Evolutionary conservation across 2,888 invertebrate species (phyloP).

Genomic region (Desoria tigrina): DNA sequence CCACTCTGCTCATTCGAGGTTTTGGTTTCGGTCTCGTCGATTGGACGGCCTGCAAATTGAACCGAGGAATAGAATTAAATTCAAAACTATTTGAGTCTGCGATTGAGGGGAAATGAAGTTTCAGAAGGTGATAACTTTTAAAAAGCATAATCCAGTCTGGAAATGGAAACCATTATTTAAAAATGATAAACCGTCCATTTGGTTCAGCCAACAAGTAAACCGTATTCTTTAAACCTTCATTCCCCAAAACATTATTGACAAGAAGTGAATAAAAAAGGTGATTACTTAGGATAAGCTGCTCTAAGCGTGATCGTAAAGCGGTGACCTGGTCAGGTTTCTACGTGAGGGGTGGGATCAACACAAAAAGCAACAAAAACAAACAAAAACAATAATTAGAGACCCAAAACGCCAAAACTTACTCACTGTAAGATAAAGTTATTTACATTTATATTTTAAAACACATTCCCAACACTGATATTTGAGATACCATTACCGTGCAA

Average conservation of each 20-base stretch:
- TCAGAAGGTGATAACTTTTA: too few relatives aligned
- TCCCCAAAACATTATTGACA: not conserved
- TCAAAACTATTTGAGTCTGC: too few relatives aligned
- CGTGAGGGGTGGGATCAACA: slow-evolving; percentile 25
- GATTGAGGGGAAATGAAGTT: too few relatives aligned
- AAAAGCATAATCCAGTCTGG: slow-evolving; percentile 11
- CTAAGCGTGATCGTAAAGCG: slow-evolving; percentile 51
- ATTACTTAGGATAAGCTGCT: slow-evolving; percentile 49
- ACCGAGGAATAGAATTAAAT: too few relatives aligned
- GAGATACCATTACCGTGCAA: not conserved
- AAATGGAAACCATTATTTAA: slow-evolving; percentile 3
- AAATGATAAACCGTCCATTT: too few relatives aligned
- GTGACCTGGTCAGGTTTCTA: slow-evolving; percentile 51
- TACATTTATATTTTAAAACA: slow-evolving; percentile 8
- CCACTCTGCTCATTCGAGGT: slow-evolving; percentile 40
- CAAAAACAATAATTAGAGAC: slow-evolving; percentile 4
- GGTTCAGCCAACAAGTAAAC: too few relatives aligned
- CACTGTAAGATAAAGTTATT: slow-evolving; percentile 3
- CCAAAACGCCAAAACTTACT: slow-evolving; percentile 15
- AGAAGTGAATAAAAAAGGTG: not conserved
- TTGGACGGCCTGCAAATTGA: slow-evolving; percentile 15
- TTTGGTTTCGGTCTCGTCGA: slow-evolving; percentile 47
- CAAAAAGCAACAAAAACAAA: slow-evolving; percentile 33
- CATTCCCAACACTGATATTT: not conserved
- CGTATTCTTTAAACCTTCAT: too few relatives aligned